phyloP scores from a whole-genome alignment of 1,140 invertebrate species.

The Euura lappo region DNA sequence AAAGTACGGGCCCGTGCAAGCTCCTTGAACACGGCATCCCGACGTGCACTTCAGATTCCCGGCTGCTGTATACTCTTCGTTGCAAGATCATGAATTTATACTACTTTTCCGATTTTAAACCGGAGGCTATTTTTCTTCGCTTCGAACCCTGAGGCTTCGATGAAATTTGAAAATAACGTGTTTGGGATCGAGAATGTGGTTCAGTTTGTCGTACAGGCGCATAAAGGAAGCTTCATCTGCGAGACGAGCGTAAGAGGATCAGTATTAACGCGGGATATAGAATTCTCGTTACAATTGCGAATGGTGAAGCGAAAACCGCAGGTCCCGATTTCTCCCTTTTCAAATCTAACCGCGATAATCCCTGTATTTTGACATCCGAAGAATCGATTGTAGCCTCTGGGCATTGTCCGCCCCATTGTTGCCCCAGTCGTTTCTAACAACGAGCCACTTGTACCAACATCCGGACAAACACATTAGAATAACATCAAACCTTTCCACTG shows the following conservation, averaged over 20 bases:
- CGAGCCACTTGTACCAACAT: not conserved
- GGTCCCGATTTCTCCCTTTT: not conserved
- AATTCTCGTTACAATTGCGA: not conserved
- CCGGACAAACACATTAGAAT: not conserved
- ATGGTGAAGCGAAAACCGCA: not conserved
- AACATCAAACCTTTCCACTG: not conserved
- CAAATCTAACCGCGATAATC: not conserved
- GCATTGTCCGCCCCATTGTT: not conserved
- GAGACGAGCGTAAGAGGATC: no score
- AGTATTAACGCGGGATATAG: not conserved
- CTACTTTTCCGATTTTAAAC: no score
- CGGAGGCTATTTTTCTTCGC: no score
- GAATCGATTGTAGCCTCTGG: not conserved
- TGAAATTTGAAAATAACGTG: no score
- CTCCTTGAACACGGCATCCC: not conserved
- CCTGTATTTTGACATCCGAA: slow-evolving; percentile 1
- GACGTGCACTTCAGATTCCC: not conserved
- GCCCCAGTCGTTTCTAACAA: not conserved
- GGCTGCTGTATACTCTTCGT: not conserved
- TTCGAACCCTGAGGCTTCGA: no score
- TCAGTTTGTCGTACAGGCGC: no score
- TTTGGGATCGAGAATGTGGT: no score
- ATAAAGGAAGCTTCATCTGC: no score
- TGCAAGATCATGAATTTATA: no score
- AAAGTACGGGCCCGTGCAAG: not conserved